phyloP scores from a whole-genome alignment of 2,113 vertebrate genomes.

The Myrmecobius fasciatus region DNA sequence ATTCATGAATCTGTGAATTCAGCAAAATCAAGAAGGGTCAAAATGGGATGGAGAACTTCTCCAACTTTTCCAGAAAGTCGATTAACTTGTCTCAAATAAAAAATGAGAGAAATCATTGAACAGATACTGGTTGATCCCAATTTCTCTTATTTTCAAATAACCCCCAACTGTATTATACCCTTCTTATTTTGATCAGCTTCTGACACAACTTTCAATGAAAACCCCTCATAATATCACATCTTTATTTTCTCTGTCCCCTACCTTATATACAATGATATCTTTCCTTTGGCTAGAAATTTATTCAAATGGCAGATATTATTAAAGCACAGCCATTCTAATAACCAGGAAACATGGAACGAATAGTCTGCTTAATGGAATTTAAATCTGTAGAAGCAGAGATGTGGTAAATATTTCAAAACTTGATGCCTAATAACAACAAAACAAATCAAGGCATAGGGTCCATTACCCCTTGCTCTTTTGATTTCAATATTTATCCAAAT shows the following conservation, averaged over 20 bases:
- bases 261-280: neutral
- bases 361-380: conserved; percentile 4
- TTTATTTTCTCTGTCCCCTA: neutral
- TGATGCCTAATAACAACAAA: conserved; percentile 37
- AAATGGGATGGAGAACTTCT: neutral
- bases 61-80: conserved; percentile 5
- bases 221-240: neutral
- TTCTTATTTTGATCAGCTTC: conserved; percentile 8
- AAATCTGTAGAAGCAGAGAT: conserved; percentile 7
- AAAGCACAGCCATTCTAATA: neutral
- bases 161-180: neutral
- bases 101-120: conserved; percentile 10
- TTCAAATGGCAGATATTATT: neutral
- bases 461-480: neutral
- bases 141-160: neutral
- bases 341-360: conserved; percentile 46
- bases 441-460: neutral
- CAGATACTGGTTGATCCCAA: neutral
- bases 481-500: conserved; percentile 60
- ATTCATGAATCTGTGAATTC: conserved; percentile 1
- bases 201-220: neutral
- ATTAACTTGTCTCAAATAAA: neutral
- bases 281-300: neutral
- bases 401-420: conserved; percentile 28
- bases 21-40: neutral